Conservation (phyloP, 2,797 vertebrate genomes). For the Naso thynnoides region DNA sequence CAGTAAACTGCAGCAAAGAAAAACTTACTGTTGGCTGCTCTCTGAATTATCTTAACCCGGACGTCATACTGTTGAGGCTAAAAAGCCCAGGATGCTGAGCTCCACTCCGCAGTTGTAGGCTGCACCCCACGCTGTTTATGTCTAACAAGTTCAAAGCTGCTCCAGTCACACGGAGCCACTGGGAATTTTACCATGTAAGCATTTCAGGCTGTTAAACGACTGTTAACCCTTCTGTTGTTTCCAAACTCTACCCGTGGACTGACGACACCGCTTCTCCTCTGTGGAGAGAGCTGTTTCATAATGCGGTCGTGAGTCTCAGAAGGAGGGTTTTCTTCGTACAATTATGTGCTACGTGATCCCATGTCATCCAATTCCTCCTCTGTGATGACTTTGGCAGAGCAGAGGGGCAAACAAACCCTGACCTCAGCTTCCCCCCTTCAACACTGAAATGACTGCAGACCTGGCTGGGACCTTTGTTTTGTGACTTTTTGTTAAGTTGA, state of each 20-base stretch:
- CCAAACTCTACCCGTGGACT: constrained; percentile 12
- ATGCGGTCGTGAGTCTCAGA: constrained; percentile 44
- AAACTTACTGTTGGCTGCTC: constrained; percentile 6
- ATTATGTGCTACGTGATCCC: constrained; percentile 61
- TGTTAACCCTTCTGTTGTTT: constrained; percentile 47
- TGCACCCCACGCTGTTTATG: constrained; percentile 60
- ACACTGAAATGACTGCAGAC: constrained; percentile 40
- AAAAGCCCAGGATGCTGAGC: constrained; percentile 31
- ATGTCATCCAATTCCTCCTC: constrained; percentile 51
- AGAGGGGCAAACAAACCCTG: constrained; percentile 46
- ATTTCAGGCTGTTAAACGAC: constrained; percentile 53
- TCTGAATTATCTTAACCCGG: constrained; percentile 29
- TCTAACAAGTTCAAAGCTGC: constrained; percentile 69
- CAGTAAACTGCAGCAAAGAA: not conserved
- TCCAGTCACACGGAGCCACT: constrained; percentile 41
- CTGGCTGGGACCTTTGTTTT: constrained; percentile 20
- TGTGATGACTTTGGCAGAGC: constrained; percentile 63
- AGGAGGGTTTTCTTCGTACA: constrained; percentile 49
- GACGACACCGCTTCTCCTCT: constrained; percentile 17
- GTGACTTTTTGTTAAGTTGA: constrained; percentile 43
- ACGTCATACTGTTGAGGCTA: constrained; percentile 43
- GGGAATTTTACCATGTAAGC: constrained; percentile 65
- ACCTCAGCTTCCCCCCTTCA: constrained; percentile 21
- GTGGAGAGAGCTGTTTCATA: constrained; percentile 33
- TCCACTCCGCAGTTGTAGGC: constrained; percentile 36